A percentile compares a stretch with the other conserved stretches of the same genome.
These are phyloP conservation scores for Potamilus streckersoni DNA, from an alignment of 1,140 invertebrate species.

Conservation along the genomic window DNA sequence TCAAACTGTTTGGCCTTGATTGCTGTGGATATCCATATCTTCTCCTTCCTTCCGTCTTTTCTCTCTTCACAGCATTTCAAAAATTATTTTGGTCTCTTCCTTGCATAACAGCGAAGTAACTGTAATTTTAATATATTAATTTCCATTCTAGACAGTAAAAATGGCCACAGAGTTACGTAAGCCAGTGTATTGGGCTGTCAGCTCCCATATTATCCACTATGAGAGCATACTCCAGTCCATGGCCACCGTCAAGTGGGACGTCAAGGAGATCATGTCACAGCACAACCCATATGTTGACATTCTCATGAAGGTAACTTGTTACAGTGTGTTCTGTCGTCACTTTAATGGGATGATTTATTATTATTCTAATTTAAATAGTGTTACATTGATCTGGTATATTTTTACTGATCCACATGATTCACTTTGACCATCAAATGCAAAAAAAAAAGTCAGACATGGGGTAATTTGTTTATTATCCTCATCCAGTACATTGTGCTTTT, in stretches of 20 bases:
- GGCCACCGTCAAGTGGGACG: conserved; percentile 91
- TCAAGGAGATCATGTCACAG: conserved; percentile 92
- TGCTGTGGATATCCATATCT: too few relatives aligned
- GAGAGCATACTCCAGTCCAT: conserved; percentile 83
- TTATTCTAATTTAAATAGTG: neutral
- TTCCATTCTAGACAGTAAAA: conserved; percentile 74
- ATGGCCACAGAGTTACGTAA: conserved; percentile 80
- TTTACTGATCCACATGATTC: neutral
- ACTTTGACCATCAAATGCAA: too few relatives aligned
- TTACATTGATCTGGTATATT: neutral
- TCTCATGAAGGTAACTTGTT: conserved; percentile 67
- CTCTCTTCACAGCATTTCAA: too few relatives aligned
- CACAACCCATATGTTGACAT: conserved; percentile 87
- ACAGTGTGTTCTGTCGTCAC: conserved; percentile 1
- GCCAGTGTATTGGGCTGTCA: conserved; percentile 88
- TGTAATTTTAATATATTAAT: neutral
- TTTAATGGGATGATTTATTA: neutral
- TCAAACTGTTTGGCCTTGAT: too few relatives aligned
- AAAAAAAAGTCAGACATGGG: too few relatives aligned
- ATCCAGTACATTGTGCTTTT: too few relatives aligned
- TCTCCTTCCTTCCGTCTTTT: too few relatives aligned
- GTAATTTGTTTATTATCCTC: too few relatives aligned
- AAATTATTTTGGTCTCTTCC: too few relatives aligned
- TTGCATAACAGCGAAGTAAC: too few relatives aligned
- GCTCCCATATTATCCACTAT: conserved; percentile 83